Conservation (phyloP, 2,113 vertebrate genomes). For the Strigops habroptila region DNA sequence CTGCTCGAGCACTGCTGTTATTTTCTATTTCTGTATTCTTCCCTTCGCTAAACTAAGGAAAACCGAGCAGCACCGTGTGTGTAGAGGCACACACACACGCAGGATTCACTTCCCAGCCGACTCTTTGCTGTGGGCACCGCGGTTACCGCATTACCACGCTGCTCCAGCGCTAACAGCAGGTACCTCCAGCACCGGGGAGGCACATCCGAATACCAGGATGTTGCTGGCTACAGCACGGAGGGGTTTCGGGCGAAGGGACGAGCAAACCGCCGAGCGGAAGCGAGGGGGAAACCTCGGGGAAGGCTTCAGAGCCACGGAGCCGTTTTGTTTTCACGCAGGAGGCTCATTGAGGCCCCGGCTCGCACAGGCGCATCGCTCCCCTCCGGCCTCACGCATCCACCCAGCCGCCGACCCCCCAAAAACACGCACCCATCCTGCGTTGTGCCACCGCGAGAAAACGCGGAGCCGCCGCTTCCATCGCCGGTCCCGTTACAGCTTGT, state of each 20-base stretch:
- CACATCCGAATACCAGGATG: conserved; percentile 26
- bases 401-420: background rate
- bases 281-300: background rate
- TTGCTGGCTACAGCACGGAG: background rate
- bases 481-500: background rate
- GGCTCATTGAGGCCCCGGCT: background rate
- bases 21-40: background rate
- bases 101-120: background rate
- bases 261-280: background rate
- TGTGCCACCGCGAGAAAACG: background rate
- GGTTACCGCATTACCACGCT: conserved; percentile 41
- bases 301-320: background rate
- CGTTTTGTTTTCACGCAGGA: conserved; percentile 13
- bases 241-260: background rate
- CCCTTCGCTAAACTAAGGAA: background rate
- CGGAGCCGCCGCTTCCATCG: background rate
- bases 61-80: background rate
- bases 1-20: background rate
- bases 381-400: background rate
- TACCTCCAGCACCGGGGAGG: conserved; percentile 9
- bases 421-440: background rate
- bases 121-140: background rate
- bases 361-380: conserved; percentile 1
- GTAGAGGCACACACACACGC: background rate
- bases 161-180: conserved; percentile 24